phyloP scores from a whole-genome alignment of 1,140 invertebrate genomes.

The Matsumurasca onukii region DNA sequence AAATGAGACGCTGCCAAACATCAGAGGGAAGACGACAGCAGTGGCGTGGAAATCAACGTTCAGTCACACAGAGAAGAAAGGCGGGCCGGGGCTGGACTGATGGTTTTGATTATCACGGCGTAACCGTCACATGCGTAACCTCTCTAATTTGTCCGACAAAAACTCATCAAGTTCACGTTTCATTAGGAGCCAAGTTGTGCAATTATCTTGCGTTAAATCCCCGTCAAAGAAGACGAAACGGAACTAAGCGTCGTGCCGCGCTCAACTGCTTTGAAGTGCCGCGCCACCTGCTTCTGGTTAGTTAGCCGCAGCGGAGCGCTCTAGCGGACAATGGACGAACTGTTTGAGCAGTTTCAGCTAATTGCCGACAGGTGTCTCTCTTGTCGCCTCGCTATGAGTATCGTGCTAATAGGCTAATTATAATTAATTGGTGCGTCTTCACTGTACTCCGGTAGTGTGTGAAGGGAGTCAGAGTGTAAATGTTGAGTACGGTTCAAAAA shows the following conservation, averaged over 20 bases:
- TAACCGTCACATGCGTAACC: slow-evolving; percentile 16
- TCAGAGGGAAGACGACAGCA: too few species aligned
- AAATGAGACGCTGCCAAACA: too few species aligned
- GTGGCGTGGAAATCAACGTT: not conserved
- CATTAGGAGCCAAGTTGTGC: slow-evolving; percentile 23
- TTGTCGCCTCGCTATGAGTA: slow-evolving; percentile 11
- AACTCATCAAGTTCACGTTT: slow-evolving; percentile 26
- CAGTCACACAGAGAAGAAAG: not conserved
- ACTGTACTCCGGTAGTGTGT: not conserved
- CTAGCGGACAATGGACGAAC: slow-evolving; percentile 11
- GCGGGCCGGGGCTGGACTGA: not conserved
- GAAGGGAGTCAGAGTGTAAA: too few species aligned
- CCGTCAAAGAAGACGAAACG: slow-evolving; percentile 18
- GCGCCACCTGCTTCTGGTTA: slow-evolving; percentile 22
- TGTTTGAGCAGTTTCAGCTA: slow-evolving; percentile 1
- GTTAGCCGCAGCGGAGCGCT: not conserved
- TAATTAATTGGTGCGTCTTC: slow-evolving; percentile 16
- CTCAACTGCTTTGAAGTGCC: not conserved
- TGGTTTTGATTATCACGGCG: not conserved
- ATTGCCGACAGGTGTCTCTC: slow-evolving; percentile 10
- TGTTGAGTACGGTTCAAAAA: too few species aligned
- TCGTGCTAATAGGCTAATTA: slow-evolving; percentile 24
- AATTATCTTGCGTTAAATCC: slow-evolving; percentile 17
- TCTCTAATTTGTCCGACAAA: slow-evolving; percentile 25
- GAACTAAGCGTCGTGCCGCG: too few species aligned